Base-by-base conservation (phyloP, 37 sponge, comb jelly and placozoan species). In the Aplysina aerophoba region DNA sequence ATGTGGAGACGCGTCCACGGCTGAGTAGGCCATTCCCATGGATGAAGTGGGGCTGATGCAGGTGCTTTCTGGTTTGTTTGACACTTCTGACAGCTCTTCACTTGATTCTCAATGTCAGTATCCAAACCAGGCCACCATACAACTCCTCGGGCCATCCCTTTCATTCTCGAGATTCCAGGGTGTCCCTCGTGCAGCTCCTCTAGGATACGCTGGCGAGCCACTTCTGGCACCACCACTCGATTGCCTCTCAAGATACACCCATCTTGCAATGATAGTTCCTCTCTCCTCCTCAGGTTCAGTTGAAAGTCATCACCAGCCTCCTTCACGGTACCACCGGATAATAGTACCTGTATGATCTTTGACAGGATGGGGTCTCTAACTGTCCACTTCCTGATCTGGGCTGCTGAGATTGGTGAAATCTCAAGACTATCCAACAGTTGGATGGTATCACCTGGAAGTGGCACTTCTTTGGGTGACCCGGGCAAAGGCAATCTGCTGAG, bases 11-110 rank as follows among this genome's bases (percentile, higher is more conserved):
- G 55, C 1, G 8, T 57, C 56, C 81, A 80, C 8, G 81, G 81
- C 55, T 8, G 81, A n/a, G 41, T 16, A 55, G 81, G 81, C 81
- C 81, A 55, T 54, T 80, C 56, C 81, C 81, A 80, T 55, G 81
- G 58, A 4, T 80, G 81, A 4, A 80, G 2, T 28, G 55, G 81
- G 2, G n/a, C 81, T 12, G 41, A 5, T 28, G 56, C 21, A 33
- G 81, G 81, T 24, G 81, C 55, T 53, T 31, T 28, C 54, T 54
- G 41, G 6, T 41, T 53, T 13, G 13, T 5, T 11, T 80, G 81
- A 15, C 81, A 80, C 13, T 55, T 15, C 5, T 1, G 5, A 50
- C 81, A 80, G 13, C 25, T 6, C 81, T 40, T 6, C 38, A 80
- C 81, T 38, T 55, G 55, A 11, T 5, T 27, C 59, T 44, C 81